Base-by-base conservation (phyloP, 2,888 invertebrate genomes). In the Lomographa bimaculata region DNA sequence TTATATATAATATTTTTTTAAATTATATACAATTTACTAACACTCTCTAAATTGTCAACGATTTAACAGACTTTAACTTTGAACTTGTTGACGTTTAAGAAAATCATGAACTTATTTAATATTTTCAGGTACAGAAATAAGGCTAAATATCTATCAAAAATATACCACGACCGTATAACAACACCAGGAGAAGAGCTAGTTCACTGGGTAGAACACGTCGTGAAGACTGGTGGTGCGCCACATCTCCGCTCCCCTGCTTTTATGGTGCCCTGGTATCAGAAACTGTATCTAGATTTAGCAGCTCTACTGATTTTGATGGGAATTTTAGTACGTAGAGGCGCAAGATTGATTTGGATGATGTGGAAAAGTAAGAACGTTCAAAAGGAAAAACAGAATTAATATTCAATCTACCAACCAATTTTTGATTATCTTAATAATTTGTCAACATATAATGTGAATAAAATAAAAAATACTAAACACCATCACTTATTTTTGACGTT, bases 151-250 rank as follows among this genome's bases (percentile, higher is more conserved):
- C 23, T 77, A 1, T 79, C 81, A 0, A 8, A 28, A 0, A 53
- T 78, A 7, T 82, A 67, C 53, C 82, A 80, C 40, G 66, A 74
- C 20, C 89, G 93, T 0, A 91, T 90, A 0, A 71, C 91, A 45
- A 71, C 87, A 2, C 91, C 93, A 0, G 74, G 92, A 11, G 90
- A 91, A 9, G 91, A 91, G 3, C 89, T 94, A 5, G 76, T 92
- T 4, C 91, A 91, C 79, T 94, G 93, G 94, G 89, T 92, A 10
- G 93, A 94, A 62, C 91, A 93, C 61, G 91, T 93, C 0, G 91
- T 90, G 0, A 77, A 86, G 11, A 91, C 92, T 0, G 73, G 79
- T 2, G 93, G 93, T 0, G 91, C 91, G 0, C 83, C 79, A 0
- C 87, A 93, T 59, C 64, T 90, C 0, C 68, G 69, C 12, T 81